Conservation (phyloP, 1,140 invertebrate genomes). For the Branchinecta lindahli region DNA sequence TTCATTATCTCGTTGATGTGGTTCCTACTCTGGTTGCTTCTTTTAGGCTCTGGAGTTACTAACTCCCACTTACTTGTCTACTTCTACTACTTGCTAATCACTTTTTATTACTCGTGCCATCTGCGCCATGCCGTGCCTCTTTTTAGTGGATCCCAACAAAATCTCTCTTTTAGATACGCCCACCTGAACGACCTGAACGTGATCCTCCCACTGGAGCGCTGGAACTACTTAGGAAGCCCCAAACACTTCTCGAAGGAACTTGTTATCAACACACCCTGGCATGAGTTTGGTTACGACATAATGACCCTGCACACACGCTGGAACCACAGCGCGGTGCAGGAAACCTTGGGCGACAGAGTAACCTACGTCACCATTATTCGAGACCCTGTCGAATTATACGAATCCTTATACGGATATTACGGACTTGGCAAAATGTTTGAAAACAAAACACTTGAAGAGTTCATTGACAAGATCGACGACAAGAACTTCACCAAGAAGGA, state of each 20-base stretch:
- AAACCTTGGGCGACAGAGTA: slow-evolving; percentile 29
- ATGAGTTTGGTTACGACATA: slow-evolving; percentile 21
- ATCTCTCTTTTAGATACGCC: not conserved
- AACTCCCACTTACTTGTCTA: too few relatives aligned
- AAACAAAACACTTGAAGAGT: not conserved
- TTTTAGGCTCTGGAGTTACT: too few relatives aligned
- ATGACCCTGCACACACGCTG: slow-evolving; percentile 28
- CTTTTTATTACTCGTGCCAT: too few relatives aligned
- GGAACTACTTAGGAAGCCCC: not conserved
- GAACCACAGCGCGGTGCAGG: slow-evolving; percentile 23
- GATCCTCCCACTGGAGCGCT: not conserved
- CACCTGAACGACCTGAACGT: not conserved
- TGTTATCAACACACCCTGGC: slow-evolving; percentile 12
- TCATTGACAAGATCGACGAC: not conserved
- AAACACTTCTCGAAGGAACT: not conserved
- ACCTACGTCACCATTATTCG: slow-evolving; percentile 31
- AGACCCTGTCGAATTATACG: slow-evolving; percentile 31
- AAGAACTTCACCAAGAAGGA: not conserved
- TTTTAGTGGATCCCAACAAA: too few relatives aligned
- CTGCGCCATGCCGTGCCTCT: too few relatives aligned
- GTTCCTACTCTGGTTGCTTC: too few relatives aligned
- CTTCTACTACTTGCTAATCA: too few relatives aligned
- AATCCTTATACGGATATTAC: slow-evolving; percentile 29
- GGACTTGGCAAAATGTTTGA: slow-evolving; percentile 21
- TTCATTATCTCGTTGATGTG: too few relatives aligned